phyloP scores from a whole-genome alignment of 2,113 vertebrate species.

The Haliaeetus leucogaster region DNA sequence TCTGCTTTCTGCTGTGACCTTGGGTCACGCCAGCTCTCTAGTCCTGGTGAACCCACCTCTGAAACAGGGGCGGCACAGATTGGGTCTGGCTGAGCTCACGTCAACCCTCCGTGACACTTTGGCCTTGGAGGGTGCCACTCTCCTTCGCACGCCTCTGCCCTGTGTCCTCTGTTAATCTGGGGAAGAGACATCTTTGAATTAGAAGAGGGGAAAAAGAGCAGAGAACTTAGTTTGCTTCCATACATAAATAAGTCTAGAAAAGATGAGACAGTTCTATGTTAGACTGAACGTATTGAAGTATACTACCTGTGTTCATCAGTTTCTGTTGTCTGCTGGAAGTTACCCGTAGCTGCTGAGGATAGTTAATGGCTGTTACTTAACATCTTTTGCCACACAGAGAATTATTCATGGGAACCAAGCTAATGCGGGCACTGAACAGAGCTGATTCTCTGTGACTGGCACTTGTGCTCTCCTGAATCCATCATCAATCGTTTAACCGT shows the following conservation, averaged over 20 bases:
- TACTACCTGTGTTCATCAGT: neutral
- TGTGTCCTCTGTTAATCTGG: fast-evolving
- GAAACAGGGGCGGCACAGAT: neutral
- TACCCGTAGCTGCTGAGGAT: neutral
- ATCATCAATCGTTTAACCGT: neutral
- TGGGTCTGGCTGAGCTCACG: neutral
- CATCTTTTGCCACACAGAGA: neutral
- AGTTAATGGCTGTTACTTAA: neutral
- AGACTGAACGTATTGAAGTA: neutral
- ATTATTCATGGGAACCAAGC: neutral
- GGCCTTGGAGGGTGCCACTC: neutral
- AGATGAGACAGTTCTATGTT: neutral
- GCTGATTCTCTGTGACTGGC: neutral
- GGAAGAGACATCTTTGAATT: neutral
- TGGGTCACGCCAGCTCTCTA: neutral
- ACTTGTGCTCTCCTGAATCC: neutral
- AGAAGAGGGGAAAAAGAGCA: neutral
- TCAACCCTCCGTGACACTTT: neutral
- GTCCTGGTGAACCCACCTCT: neutral
- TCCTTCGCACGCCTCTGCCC: fast-evolving
- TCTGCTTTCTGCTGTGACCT: neutral
- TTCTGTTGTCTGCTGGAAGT: neutral
- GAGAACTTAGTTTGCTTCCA: neutral
- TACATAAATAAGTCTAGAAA: neutral
- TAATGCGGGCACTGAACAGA: neutral